Conservation (phyloP, 1,140 invertebrate genomes). For the Bombyx mori region ASM3026992v2 NC_085125.1:14153001-14153500, state of each 20-base stretch:
- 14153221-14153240: constrained; percentile 6
- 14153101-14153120: not conserved
- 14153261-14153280: not conserved
- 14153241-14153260: constrained; percentile 3
- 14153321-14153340: too few species aligned
- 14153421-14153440: too few species aligned
- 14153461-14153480: too few species aligned
- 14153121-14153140: constrained; percentile 15
- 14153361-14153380: too few species aligned
- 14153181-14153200: constrained; percentile 6
- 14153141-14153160: constrained; percentile 19
- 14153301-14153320: too few species aligned
- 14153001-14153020: too few species aligned
- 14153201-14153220: constrained; percentile 1
- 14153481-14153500: too few species aligned
- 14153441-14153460: too few species aligned
- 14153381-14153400: too few species aligned
- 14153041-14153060: not conserved
- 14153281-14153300: not conserved
- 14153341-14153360: too few species aligned
- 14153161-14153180: constrained; percentile 17
- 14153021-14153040: not conserved
- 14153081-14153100: not conserved
- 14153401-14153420: too few species aligned
- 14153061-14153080: too few species aligned